A percentile compares a stretch with the other conserved stretches of the same genome.
Evolutionary conservation across 2,113 vertebrate species (phyloP).

Genomic region (Arenaria interpres): DNA sequence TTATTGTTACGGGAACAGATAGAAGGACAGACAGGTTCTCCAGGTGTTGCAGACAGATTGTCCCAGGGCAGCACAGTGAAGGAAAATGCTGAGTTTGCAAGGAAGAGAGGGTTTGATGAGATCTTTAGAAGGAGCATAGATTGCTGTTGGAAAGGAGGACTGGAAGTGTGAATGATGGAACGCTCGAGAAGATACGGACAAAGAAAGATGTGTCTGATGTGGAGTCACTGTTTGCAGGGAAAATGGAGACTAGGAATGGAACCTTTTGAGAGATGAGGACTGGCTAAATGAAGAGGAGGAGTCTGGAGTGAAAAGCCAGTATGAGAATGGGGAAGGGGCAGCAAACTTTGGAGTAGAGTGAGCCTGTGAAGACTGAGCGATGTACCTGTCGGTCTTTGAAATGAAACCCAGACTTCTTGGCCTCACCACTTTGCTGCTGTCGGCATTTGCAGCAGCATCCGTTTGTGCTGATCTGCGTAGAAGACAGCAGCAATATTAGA

Average conservation of each 20-base stretch:
- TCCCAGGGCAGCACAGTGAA: background rate
- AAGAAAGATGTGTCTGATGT: background rate
- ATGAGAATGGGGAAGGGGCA: background rate
- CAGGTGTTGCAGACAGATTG: background rate
- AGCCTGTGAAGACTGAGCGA: background rate
- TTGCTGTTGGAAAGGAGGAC: background rate
- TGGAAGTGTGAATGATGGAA: background rate
- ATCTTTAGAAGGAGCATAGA: rapidly evolving
- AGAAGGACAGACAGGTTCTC: background rate
- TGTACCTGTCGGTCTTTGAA: background rate
- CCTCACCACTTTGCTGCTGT: background rate
- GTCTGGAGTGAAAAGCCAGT: background rate
- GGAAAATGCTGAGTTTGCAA: background rate
- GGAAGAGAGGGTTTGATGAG: background rate
- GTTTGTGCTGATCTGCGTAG: rapidly evolving
- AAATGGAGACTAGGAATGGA: background rate
- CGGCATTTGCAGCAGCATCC: background rate
- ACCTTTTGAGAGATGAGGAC: background rate
- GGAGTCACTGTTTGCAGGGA: background rate
- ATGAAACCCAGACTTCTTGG: background rate
- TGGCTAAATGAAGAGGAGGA: background rate
- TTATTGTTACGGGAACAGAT: rapidly evolving
- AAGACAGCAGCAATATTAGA: background rate
- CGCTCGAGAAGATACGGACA: background rate
- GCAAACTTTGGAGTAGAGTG: background rate